phyloP scores from a whole-genome alignment of 1,140 invertebrate species.

The Apis florea region DNA sequence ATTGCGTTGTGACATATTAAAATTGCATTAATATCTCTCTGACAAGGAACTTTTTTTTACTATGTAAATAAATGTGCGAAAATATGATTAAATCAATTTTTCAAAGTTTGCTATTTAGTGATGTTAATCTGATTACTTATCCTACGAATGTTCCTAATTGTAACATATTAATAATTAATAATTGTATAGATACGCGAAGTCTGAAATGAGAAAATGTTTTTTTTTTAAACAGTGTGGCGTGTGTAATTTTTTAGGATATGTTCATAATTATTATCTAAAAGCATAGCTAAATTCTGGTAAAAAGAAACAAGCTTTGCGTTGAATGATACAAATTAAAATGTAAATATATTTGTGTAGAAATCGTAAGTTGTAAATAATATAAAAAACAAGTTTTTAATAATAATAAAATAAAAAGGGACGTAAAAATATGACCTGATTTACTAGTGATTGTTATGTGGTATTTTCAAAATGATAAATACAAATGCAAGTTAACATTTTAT shows the following conservation, averaged over 20 bases:
- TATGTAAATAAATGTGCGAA: conserved; percentile 68
- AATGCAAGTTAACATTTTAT: conserved; percentile 34
- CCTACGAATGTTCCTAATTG: conserved; percentile 69
- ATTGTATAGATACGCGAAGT: conserved; percentile 42
- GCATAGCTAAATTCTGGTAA: background rate
- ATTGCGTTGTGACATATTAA: conserved; percentile 47
- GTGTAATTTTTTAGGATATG: conserved; percentile 13
- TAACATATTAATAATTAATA: conserved; percentile 56
- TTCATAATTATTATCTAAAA: conserved; percentile 4
- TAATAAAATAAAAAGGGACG: background rate
- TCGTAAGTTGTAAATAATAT: conserved; percentile 39
- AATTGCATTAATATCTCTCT: conserved; percentile 36
- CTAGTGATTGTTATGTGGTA: background rate
- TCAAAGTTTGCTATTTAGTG: conserved; percentile 61
- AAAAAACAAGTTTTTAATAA: conserved; percentile 38
- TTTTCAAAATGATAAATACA: background rate
- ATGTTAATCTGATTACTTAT: conserved; percentile 64
- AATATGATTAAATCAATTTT: conserved; percentile 63
- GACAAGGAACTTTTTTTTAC: conserved; percentile 63
- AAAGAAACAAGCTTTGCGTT: background rate
- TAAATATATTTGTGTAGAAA: conserved; percentile 18
- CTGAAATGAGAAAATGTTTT: conserved; percentile 33
- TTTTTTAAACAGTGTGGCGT: conserved; percentile 12
- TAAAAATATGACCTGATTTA: background rate
- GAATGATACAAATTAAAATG: background rate